Evolutionary conservation across 2,113 vertebrate genomes (phyloP), one percentile per base, ranked within the genome.

Genomic region (Polypterus senegalus): DNA sequence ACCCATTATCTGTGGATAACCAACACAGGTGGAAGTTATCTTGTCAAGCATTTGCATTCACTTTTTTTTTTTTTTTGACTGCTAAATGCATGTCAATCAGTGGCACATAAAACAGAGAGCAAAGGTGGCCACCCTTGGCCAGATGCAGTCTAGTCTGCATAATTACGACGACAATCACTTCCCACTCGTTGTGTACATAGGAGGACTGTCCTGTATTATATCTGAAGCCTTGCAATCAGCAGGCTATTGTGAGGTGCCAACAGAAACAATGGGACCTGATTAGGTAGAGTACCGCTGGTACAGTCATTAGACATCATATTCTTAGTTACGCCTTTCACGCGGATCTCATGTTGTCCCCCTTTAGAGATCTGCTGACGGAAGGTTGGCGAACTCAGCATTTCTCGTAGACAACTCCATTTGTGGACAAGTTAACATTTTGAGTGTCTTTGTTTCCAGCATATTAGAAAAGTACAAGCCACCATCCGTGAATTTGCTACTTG

Each of bases 191-290:
- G 51, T 58, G 9, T 53, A 58, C 55, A 53, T 47, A 48, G 43
- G 45, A 47, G 52, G 48, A 65, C 57, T 61, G 62, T 57, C 68
- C 63, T 55, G 63, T 59, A 62, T 59, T 63, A 44, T 71, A 27
- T 69, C 68, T 69, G 68, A 71, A 79, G 74, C 69, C 70, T 66
- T 65, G 73, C 72, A 77, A 80, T 77, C 71, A 78, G 63, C 60
- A 59, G 43, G 58, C 59, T 65, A 72, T 73, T 76, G 71, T 73
- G 65, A 55, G 61, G 44, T 54, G 55, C 69, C 57, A 63, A 66
- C 65, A 71, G 69, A 78, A 73, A 77, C 77, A 78, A 80, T 74
- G 70, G 68, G 64, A 63, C 58, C 60, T 80, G 76, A 81, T 78
- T 78, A 71, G 68, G 62, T 57, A 45, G n/a, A 57, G 56, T 44